These are phyloP conservation scores for Chascanopsetta lugubris DNA, from an alignment of 2,113 vertebrate species.

Conservation along the genomic window DNA sequence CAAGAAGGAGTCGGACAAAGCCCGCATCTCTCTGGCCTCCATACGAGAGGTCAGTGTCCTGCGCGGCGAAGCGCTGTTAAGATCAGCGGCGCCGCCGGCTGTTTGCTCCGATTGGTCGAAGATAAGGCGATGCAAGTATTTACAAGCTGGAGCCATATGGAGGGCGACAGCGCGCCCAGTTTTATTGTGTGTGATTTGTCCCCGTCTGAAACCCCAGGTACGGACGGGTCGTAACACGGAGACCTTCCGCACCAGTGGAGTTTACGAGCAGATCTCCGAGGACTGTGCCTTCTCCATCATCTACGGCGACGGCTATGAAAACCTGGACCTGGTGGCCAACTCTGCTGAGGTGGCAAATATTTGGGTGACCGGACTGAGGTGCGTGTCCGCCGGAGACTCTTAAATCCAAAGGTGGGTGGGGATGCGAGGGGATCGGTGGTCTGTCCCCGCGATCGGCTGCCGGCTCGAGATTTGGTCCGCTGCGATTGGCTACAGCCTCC, in stretches of 20 bases:
- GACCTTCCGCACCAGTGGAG: slow-evolving; percentile 92
- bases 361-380: slow-evolving; percentile 95
- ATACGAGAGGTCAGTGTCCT: slow-evolving; percentile 87
- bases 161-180: slow-evolving; percentile 9
- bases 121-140: slow-evolving; percentile 1
- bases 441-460: too few relatives aligned
- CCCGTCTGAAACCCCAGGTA: slow-evolving; percentile 54
- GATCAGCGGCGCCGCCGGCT: not conserved
- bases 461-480: too few relatives aligned
- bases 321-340: slow-evolving; percentile 92
- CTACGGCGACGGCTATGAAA: slow-evolving; percentile 92
- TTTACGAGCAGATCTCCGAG: slow-evolving; percentile 96
- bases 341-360: slow-evolving; percentile 92
- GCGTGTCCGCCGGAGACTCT: slow-evolving; percentile 28
- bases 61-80: not conserved
- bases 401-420: not conserved
- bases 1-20: slow-evolving; percentile 95
- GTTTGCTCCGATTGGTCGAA: slow-evolving; percentile 16
- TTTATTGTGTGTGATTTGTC: slow-evolving; percentile 6
- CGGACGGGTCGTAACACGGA: slow-evolving; percentile 95
- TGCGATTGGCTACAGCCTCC: too few relatives aligned
- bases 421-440: too few relatives aligned
- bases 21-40: slow-evolving; percentile 88
- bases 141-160: not conserved
- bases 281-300: slow-evolving; percentile 94